Percentiles rank a stretch among this genome's conserved stretches.
Conservation (phyloP, 2,113 vertebrate genomes). For the Callocephalon fimbriatum region DNA sequence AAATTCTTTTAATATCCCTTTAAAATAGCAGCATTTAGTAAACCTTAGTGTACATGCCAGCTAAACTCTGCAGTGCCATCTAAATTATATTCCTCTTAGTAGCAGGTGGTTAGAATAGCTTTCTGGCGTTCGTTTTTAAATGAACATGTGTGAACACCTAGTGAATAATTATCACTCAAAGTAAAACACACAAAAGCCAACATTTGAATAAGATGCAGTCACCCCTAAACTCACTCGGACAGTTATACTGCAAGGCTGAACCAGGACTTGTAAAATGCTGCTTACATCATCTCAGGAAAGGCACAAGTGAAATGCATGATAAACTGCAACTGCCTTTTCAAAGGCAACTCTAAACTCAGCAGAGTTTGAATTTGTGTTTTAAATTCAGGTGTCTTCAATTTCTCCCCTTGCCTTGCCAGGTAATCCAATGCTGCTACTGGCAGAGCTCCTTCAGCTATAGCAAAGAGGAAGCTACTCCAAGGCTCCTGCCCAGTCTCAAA, state of each 20-base stretch:
- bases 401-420: background rate
- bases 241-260: background rate
- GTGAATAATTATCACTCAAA: background rate
- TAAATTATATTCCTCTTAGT: background rate
- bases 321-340: background rate
- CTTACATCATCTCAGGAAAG: background rate
- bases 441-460: background rate
- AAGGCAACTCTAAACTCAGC: background rate
- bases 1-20: background rate
- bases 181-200: background rate
- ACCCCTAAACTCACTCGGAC: background rate
- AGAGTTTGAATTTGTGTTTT: background rate
- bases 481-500: background rate
- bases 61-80: background rate
- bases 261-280: background rate
- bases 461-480: background rate
- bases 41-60: fast-evolving
- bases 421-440: background rate
- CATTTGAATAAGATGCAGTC: background rate
- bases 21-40: background rate
- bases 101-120: background rate
- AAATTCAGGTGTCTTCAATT: background rate
- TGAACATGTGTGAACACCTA: fast-evolving
- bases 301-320: background rate
- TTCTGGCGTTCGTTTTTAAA: background rate